These are phyloP conservation scores for Peromyscus melanophrys DNA, from an alignment of 2,797 vertebrate genomes.

Conservation along the genomic window DNA sequence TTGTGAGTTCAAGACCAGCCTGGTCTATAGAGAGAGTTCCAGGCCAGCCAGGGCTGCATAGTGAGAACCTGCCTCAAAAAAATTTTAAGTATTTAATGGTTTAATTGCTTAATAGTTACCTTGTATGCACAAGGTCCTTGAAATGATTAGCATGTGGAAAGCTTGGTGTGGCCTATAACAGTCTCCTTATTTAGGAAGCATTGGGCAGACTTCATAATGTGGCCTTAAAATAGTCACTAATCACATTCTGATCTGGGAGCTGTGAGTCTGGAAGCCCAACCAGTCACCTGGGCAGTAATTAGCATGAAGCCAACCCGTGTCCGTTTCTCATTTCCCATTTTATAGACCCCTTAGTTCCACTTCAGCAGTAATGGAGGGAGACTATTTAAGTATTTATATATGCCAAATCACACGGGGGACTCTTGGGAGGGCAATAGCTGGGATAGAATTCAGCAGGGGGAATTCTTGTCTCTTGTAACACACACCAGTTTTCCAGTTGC, in stretches of 20 bases:
- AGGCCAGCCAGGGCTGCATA: background rate
- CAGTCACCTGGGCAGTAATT: constrained; percentile 74
- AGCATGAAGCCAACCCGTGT: constrained; percentile 75
- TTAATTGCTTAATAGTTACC: constrained; percentile 26
- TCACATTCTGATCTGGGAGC: constrained; percentile 40
- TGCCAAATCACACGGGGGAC: constrained; percentile 80
- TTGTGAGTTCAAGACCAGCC: background rate
- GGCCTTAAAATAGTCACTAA: constrained; percentile 73
- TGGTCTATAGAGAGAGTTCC: background rate
- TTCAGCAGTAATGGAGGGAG: constrained; percentile 73
- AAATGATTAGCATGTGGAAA: constrained; percentile 60
- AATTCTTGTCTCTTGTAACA: constrained; percentile 45
- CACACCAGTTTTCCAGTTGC: constrained; percentile 54
- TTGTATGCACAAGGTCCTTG: background rate
- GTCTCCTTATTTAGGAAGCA: constrained; percentile 65
- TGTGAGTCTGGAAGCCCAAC: constrained; percentile 35
- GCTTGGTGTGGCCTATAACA: background rate
- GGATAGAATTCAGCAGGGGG: constrained; percentile 72
- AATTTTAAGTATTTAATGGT: background rate
- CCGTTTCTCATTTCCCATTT: constrained; percentile 79
- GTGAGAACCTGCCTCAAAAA: background rate
- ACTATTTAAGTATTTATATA: constrained; percentile 84
- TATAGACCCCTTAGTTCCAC: constrained; percentile 81
- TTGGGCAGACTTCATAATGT: constrained; percentile 24
- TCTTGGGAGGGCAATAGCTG: constrained; percentile 50